phyloP scores from a whole-genome alignment of 2,797 vertebrate species.

The Pangasius sanitwongsei region DNA sequence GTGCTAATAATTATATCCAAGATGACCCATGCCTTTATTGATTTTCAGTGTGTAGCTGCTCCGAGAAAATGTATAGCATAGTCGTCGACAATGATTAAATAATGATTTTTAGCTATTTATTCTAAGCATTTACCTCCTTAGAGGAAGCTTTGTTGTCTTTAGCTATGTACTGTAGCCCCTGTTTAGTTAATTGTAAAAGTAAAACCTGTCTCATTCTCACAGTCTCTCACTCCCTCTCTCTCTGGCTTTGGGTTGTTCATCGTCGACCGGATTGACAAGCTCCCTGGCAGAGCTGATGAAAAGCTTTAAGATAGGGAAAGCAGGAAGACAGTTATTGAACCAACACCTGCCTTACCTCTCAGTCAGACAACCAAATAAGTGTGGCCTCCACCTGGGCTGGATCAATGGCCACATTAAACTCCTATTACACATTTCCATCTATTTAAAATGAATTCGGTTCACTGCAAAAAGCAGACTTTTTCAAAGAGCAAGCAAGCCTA shows the following conservation, averaged over 20 bases:
- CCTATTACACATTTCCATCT: conserved; percentile 1
- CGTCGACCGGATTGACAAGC: conserved; percentile 79
- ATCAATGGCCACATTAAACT: conserved; percentile 76
- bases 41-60: neutral
- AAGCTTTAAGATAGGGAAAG: conserved; percentile 80
- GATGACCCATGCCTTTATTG: neutral
- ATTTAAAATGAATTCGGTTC: neutral
- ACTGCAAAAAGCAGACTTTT: conserved; percentile 10
- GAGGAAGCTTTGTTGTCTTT: neutral
- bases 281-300: conserved; percentile 80
- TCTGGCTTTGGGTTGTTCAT: conserved; percentile 59
- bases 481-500: neutral
- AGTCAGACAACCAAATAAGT: conserved; percentile 56
- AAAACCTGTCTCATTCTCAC: neutral
- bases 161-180: neutral
- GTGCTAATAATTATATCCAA: neutral
- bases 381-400: conserved; percentile 65
- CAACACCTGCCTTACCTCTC: conserved; percentile 74
- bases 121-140: neutral
- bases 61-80: neutral
- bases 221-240: conserved; percentile 53
- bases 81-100: neutral
- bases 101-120: neutral
- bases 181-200: neutral
- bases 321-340: conserved; percentile 78